Percentiles rank a stretch among this genome's conserved stretches.
Evolutionary conservation across 2,888 invertebrate genomes (phyloP).

Genomic region (Caenorhabditis doughertyi): DNA sequence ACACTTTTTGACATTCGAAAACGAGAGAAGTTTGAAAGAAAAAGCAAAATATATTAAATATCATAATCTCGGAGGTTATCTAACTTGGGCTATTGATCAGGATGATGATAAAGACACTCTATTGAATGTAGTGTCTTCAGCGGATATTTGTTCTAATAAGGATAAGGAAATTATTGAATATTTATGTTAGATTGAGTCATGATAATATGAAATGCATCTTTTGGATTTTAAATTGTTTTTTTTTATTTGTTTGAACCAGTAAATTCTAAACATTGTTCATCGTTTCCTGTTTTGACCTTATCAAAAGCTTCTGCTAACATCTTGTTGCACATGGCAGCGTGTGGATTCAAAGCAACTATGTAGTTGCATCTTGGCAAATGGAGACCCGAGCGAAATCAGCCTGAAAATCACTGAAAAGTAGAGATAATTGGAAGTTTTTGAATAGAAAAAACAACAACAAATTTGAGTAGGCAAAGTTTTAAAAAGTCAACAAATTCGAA

Average conservation of each 20-base stretch:
- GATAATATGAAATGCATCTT: no score
- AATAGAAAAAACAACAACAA: no score
- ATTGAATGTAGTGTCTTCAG: neutral
- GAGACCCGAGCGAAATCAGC: slow-evolving; percentile 90
- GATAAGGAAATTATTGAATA: neutral
- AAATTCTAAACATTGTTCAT: no score
- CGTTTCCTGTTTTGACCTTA: slow-evolving; percentile 72
- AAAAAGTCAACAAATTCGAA: no score
- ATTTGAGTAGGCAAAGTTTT: no score
- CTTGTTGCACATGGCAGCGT: slow-evolving; percentile 95
- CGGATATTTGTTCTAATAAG: neutral
- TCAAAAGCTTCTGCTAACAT: slow-evolving; percentile 85
- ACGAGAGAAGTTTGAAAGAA: slow-evolving; percentile 1
- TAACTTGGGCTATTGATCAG: slow-evolving; percentile 13
- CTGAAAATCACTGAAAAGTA: slow-evolving; percentile 80
- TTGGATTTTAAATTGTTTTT: no score
- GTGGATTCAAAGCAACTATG: slow-evolving; percentile 93
- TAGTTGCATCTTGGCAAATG: slow-evolving; percentile 91
- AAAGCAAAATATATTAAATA: neutral
- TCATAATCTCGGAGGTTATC: slow-evolving; percentile 2
- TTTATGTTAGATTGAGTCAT: no score
- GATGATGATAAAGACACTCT: slow-evolving; percentile 1
- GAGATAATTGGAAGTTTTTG: no score
- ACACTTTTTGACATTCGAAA: slow-evolving; percentile 8
- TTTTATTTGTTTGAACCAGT: no score